Percentiles rank a stretch among this genome's conserved stretches.
Conservation (phyloP, 1,140 invertebrate genomes). For the Microplitis demolitor region DNA sequence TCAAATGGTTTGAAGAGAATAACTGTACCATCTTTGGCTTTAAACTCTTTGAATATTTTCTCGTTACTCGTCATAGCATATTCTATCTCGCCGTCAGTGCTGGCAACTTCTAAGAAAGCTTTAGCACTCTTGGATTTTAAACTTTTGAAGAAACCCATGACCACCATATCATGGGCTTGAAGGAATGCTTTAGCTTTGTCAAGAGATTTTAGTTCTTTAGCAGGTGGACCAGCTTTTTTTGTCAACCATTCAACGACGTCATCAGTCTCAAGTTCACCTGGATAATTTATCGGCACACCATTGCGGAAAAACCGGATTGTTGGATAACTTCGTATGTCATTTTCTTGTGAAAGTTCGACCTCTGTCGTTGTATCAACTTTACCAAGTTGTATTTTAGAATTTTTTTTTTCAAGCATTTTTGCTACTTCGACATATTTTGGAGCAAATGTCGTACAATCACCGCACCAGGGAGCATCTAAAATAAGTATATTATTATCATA, state of each 20-base stretch:
- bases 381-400: slow-evolving; percentile 84
- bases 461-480: slow-evolving; percentile 99
- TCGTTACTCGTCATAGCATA: slow-evolving; percentile 86
- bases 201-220: slow-evolving; percentile 74
- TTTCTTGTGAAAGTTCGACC: slow-evolving; percentile 84
- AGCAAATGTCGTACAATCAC: slow-evolving; percentile 96
- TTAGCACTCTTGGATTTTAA: slow-evolving; percentile 78
- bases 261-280: slow-evolving; percentile 85
- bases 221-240: slow-evolving; percentile 96
- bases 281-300: slow-evolving; percentile 82
- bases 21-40: slow-evolving; percentile 75
- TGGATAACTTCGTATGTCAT: slow-evolving; percentile 90
- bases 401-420: slow-evolving; percentile 74
- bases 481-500: background rate
- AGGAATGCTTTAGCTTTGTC: slow-evolving; percentile 87
- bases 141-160: slow-evolving; percentile 96
- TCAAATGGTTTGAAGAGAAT: slow-evolving; percentile 96
- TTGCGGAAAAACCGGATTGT: slow-evolving; percentile 97
- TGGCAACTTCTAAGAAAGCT: slow-evolving; percentile 80
- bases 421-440: slow-evolving; percentile 98
- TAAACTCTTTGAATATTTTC: slow-evolving; percentile 77
- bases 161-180: slow-evolving; percentile 77
- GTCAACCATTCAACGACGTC: slow-evolving; percentile 93
- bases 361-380: slow-evolving; percentile 98
- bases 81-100: slow-evolving; percentile 80